A percentile compares a stretch with the other conserved stretches of the same genome.
These are phyloP conservation scores for Tenthredo livida DNA, from an alignment of 2,888 invertebrate species.

Conservation along the genomic window DNA sequence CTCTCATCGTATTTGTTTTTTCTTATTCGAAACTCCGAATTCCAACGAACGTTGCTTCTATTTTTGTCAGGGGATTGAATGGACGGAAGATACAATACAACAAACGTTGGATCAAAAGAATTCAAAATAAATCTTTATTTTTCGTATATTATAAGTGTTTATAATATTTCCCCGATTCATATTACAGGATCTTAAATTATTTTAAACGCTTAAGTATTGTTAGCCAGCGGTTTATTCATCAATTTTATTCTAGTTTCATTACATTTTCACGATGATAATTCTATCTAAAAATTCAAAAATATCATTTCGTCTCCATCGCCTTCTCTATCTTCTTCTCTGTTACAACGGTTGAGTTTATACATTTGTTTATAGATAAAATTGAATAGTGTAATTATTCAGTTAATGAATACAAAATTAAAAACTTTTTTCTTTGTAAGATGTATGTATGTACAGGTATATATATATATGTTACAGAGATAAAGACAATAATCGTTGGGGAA, in stretches of 20 bases:
- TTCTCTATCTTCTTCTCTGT: background rate
- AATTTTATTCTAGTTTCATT: background rate
- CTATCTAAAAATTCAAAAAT: background rate
- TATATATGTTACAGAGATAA: background rate
- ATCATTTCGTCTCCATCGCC: background rate
- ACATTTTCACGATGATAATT: background rate
- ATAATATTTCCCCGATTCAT: constrained; percentile 8
- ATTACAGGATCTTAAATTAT: background rate
- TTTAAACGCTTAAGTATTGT: background rate
- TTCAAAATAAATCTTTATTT: constrained; percentile 39
- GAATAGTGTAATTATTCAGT: background rate
- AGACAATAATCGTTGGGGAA: background rate
- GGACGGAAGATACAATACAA: background rate
- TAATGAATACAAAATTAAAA: background rate
- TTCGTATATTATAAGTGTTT: background rate
- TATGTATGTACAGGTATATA: background rate
- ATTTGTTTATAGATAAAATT: background rate
- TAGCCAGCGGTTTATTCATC: background rate
- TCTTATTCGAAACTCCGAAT: background rate
- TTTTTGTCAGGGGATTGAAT: background rate
- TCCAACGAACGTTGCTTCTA: background rate
- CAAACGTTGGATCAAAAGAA: background rate
- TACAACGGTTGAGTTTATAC: background rate
- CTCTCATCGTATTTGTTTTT: background rate
- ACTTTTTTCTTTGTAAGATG: background rate